Evolutionary conservation across 1,140 invertebrate genomes (phyloP), one percentile per base, ranked within the genome.

Genomic region (Drosophila gunungcola): DNA sequence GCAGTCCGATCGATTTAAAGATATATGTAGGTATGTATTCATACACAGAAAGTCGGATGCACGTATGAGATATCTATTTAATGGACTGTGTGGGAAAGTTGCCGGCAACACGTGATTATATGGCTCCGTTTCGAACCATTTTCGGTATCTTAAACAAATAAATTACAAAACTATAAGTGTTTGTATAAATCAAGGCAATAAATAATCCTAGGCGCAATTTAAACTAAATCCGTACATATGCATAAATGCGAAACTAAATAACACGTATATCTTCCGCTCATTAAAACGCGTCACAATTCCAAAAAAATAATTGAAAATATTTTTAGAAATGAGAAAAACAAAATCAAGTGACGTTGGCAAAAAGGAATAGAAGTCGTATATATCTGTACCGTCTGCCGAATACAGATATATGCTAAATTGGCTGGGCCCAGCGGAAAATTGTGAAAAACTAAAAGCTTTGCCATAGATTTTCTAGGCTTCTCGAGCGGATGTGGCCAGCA

Each of bases 271-370:
- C 69, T 74, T 73, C 48, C 70, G 57, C 81, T 78, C 78, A 85
- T 85, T 85, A 85, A 85, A 85, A 78, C 81, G 82, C 81, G 81
- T 85, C 81, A 86, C 81, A 62, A 51, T 76, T 80, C 72, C 64
- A 72, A 38, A 70, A 65, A 42, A 42, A 39, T 51, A 49, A 21
- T 32, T n/a, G 16, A 5, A 7, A 46, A 63, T 68, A 68, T 68
- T 65, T 68, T 68, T 65, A 65, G 61, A 53, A 38, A 16, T 27
- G 38, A 64, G 64, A 68, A 68, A 68, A 68, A 65, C 61, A 48
- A 73, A 56, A 65, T 68, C 64, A 41, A 43, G 48, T 68, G 64
- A 68, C 64, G 64, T 67, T 67, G 61, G 38, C 21, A 13, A 32
- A 32, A 25, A n/a, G 13, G 42, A 49, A 49, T 43, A 67, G 29